Evolutionary conservation across 2,888 invertebrate species (phyloP).

Genomic region (Catotricha subobsoleta): DNA sequence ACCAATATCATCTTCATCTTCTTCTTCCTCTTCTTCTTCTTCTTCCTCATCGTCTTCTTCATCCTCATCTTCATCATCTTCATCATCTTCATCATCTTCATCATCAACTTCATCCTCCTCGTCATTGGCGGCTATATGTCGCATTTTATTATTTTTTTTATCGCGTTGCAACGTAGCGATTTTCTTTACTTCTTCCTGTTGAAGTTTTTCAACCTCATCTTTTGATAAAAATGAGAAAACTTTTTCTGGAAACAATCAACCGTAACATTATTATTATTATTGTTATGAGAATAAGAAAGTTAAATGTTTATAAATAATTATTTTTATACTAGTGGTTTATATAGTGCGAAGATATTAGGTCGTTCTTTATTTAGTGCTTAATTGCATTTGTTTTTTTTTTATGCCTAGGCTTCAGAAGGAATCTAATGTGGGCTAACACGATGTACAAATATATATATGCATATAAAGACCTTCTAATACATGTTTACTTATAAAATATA

Average conservation of each 20-base stretch:
- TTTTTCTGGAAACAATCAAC: conserved; percentile 43
- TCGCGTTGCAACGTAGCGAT: conserved; percentile 41
- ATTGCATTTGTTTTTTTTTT: too few species aligned
- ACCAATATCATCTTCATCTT: conserved; percentile 15
- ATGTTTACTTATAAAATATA: too few species aligned
- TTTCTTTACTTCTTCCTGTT: conserved; percentile 82
- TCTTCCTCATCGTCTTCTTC: conserved; percentile 12
- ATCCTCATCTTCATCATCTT: conserved; percentile 6
- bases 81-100: conserved; percentile 15
- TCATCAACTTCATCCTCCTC: conserved; percentile 26
- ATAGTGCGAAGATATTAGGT: too few species aligned
- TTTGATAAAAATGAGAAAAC: conserved; percentile 85
- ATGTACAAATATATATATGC: too few species aligned
- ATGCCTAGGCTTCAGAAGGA: too few species aligned
- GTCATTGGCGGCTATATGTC: conserved; percentile 11
- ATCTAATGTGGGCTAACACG: too few species aligned
- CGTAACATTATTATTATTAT: too few species aligned
- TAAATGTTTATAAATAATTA: too few species aligned
- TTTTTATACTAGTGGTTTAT: too few species aligned
- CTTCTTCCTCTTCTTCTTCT: conserved; percentile 12
- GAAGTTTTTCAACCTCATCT: conserved; percentile 85
- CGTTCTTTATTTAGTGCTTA: too few species aligned
- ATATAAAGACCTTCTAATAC: too few species aligned
- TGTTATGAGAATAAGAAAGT: too few species aligned
- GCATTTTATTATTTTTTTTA: conserved; percentile 18